Base-by-base conservation (phyloP, 2,113 vertebrate species). In the Anguilla rostrata region DNA sequence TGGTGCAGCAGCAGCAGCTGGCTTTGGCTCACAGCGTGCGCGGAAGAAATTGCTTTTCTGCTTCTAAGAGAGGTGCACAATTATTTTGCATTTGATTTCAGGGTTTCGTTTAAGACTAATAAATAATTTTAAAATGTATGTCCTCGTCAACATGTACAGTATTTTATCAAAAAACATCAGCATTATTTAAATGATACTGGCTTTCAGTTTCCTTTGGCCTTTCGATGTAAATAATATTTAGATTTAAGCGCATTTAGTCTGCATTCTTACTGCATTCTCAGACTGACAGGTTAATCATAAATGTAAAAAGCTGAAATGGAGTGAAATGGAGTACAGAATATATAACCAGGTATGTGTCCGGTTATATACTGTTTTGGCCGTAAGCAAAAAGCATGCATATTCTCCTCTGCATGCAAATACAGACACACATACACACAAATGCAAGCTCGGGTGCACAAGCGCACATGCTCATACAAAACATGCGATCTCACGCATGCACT, bases 61-160 rank as follows among this genome's bases (percentile, higher is more conserved):
- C 40, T 84, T 87, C 88, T 87, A 39, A 86, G n/a, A 82, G 83
- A 41, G 60, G n/a, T 78, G 34, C 84, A 87, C 60, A 88, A 85
- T 83, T 18, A 29, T 78, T 81, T 88, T 78, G 39, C 81, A 86
- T 80, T 87, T 78, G 83, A 86, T 43, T 86, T 53, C 84, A 71
- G 43, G 60, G 81, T 49, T 49, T 8, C 14, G 75, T 71, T 71
- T 83, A 41, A 29, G 53, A 83, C 46, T 34, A 79, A 57, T n/a
- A 85, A 78, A 34, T 83, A 53, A 85, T 39, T 78, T 12, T 8
- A 26, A 75, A 78, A 79, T 39, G 81, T 29, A 41, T 60, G 39
- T 6, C 5, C 29, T 71, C 83, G 84, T 80, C n/a, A 29, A 86
- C 60, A 80, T 81, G 66, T 20, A 26, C 60, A 0, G 82, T n/a